phyloP scores from a whole-genome alignment of 30 jellyfish, hydroid and myxozoan species.

The Sanderia malayensis region DNA sequence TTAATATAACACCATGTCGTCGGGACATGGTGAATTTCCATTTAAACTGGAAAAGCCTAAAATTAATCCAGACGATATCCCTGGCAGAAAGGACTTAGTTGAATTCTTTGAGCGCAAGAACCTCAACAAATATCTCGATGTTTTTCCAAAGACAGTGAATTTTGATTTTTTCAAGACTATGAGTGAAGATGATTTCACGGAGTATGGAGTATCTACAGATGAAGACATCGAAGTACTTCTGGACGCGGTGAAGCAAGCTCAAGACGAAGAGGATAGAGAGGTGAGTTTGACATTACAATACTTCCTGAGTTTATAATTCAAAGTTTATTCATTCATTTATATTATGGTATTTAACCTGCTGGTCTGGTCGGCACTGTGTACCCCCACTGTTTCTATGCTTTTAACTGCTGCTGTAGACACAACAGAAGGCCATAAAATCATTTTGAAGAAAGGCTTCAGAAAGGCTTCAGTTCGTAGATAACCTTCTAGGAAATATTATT shows the following conservation, averaged over 20 bases:
- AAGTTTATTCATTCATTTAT: too few species aligned
- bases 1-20: constrained; percentile 10
- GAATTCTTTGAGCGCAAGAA: constrained; percentile 65
- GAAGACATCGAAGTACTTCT: constrained; percentile 67
- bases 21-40: constrained; percentile 26
- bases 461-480: too few species aligned
- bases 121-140: constrained; percentile 58
- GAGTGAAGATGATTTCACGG: constrained; percentile 92
- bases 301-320: too few species aligned
- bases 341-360: too few species aligned
- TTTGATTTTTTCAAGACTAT: constrained; percentile 84
- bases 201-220: constrained; percentile 80
- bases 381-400: too few species aligned
- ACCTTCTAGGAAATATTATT: too few species aligned
- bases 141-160: constrained; percentile 75
- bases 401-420: too few species aligned
- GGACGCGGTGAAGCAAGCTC: constrained; percentile 88
- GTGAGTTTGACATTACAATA: too few species aligned
- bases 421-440: too few species aligned
- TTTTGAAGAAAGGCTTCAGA: too few species aligned
- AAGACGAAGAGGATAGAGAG: constrained; percentile 81
- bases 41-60: constrained; percentile 72
- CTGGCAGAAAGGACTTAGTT: constrained; percentile 86
- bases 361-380: too few species aligned
- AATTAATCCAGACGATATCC: constrained; percentile 71